Conservation (phyloP, 2,888 invertebrate species). For the Macropis europaea region DNA sequence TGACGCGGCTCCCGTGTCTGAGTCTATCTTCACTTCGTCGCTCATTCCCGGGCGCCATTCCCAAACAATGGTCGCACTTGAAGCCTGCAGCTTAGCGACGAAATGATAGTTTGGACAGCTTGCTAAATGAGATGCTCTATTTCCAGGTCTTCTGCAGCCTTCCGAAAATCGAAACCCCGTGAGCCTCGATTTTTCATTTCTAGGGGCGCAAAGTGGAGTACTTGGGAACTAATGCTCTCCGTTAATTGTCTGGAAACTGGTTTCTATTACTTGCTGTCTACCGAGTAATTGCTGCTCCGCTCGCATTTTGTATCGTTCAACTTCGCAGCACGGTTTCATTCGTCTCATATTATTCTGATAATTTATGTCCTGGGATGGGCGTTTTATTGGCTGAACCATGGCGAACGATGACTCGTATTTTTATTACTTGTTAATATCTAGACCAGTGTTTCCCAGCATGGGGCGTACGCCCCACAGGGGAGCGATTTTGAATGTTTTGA, state of each 20-base stretch:
- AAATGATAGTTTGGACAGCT: slow-evolving; percentile 74
- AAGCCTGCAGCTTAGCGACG: slow-evolving; percentile 65
- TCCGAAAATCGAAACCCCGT: slow-evolving; percentile 58
- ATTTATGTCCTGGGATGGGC: background rate
- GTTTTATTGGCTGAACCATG: background rate
- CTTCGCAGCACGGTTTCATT: background rate
- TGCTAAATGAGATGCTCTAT: slow-evolving; percentile 70
- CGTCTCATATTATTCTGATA: background rate
- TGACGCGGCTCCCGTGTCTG: slow-evolving; percentile 68
- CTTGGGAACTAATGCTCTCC: slow-evolving; percentile 34
- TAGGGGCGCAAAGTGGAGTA: slow-evolving; percentile 31
- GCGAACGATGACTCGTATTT: background rate
- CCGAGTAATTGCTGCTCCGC: slow-evolving; percentile 17
- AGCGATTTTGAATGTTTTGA: no score
- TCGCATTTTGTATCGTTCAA: background rate
- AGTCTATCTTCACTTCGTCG: slow-evolving; percentile 69
- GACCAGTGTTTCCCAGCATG: no score
- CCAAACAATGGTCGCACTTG: slow-evolving; percentile 74
- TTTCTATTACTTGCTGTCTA: slow-evolving; percentile 31
- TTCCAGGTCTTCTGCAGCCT: slow-evolving; percentile 57
- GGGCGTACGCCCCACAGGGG: no score
- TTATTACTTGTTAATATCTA: no score
- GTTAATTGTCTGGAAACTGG: slow-evolving; percentile 49
- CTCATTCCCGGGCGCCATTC: slow-evolving; percentile 70
- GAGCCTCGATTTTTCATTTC: slow-evolving; percentile 54